Evolutionary conservation across 2,113 vertebrate species (phyloP).

Genomic region (Rynchops niger): DNA sequence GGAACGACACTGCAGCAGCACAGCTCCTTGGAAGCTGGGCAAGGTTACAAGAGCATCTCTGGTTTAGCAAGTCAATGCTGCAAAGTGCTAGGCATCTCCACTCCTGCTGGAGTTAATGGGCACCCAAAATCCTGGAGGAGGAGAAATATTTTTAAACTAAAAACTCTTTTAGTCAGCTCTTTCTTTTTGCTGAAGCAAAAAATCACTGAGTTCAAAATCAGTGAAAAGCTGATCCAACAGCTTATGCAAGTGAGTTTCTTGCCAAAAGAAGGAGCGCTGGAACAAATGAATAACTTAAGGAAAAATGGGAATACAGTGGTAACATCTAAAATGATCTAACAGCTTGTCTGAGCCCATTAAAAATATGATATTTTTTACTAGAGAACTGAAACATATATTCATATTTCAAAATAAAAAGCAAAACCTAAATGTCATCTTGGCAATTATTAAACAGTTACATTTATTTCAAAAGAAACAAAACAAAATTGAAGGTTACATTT

Average conservation of each 20-base stretch:
- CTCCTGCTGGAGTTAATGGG: neutral
- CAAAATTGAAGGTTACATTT: neutral
- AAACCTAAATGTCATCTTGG: neutral
- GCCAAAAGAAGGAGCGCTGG: slow-evolving; percentile 44
- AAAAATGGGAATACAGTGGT: neutral
- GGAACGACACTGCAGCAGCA: slow-evolving; percentile 3
- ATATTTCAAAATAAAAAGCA: neutral
- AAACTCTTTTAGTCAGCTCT: neutral
- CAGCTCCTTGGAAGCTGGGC: neutral
- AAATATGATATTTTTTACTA: neutral
- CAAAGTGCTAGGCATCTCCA: neutral
- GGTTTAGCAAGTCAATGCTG: neutral
- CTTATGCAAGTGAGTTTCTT: slow-evolving; percentile 50
- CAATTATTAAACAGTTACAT: neutral
- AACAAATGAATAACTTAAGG: slow-evolving; percentile 28
- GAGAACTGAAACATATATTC: neutral
- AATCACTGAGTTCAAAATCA: slow-evolving; percentile 7
- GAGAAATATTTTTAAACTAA: neutral
- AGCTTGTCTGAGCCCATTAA: neutral
- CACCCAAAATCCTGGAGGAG: neutral
- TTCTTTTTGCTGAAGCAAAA: slow-evolving; percentile 10
- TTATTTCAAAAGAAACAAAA: neutral
- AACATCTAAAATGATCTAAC: neutral
- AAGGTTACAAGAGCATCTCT: neutral
- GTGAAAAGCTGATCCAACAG: slow-evolving; percentile 38